Percentiles rank a stretch among this genome's conserved stretches.
These are phyloP conservation scores for Nasonia oneida DNA, from an alignment of 2,888 invertebrate genomes.

Conservation along the genomic window DNA sequence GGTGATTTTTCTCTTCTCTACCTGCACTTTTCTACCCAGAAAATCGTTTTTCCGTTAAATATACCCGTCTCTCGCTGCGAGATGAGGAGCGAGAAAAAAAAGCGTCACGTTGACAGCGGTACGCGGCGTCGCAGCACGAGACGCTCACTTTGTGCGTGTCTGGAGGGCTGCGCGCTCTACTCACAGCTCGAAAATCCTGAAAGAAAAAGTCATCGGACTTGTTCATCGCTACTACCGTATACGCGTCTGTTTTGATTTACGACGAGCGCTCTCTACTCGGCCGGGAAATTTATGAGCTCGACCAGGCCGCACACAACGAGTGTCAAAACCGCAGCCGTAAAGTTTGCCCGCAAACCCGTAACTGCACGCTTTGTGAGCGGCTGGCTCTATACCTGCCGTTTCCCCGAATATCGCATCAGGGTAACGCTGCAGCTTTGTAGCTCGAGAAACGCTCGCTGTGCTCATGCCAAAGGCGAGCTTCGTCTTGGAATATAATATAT, in stretches of 20 bases:
- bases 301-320: conserved; percentile 10
- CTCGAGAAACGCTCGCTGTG: background rate
- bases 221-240: background rate
- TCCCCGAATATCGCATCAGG: conserved; percentile 17
- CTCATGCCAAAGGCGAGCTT: background rate
- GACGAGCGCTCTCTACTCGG: no score
- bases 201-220: conserved; percentile 16
- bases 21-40: background rate
- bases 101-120: background rate
- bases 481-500: conserved; percentile 40
- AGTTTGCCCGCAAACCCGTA: conserved; percentile 61
- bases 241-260: conserved; percentile 16
- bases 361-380: conserved; percentile 32
- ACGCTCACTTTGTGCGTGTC: background rate
- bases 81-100: background rate
- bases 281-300: conserved; percentile 54
- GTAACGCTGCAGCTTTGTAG: background rate
- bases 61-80: background rate
- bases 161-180: no score
- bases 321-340: conserved; percentile 62
- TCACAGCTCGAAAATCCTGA: background rate
- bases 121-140: background rate
- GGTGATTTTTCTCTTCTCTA: no score
- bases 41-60: background rate
- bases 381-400: conserved; percentile 29